Base-by-base conservation (phyloP, 2,113 vertebrate species). In the Prionailurus viverrinus region DNA sequence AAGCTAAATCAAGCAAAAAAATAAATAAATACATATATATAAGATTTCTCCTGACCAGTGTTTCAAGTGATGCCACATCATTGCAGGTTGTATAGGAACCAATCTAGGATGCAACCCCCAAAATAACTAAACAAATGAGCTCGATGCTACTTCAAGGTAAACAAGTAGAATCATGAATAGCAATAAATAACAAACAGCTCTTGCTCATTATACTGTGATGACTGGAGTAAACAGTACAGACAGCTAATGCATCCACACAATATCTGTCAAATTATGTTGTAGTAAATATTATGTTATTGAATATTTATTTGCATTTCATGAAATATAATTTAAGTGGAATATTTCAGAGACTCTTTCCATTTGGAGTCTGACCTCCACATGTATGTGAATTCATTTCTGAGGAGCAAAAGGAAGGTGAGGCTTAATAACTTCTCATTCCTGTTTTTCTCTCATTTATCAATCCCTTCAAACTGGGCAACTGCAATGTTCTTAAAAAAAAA, bases 361-460 rank as follows among this genome's bases (percentile, higher is more conserved):
- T 15, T n/a, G 39, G 25, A 36, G 2, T 58, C 39, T 86, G 2
- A 25, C 71, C 53, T 86, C 4, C 48, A 68, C 3, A 2, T 48
- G 39, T 1, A 53, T 4, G 4, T 61, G 83, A 48, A 61, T 11
- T 84, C 53, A n/a, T 36, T 23, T 76, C 45, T 39, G 51, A 33
- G 27, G 25, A 68, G 21, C 33, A 48, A 29, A 69, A 74, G 39
- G 65, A 66, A 92, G n/a, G n/a, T 41, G n/a, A 63, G 1, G 8
- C 80, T 68, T 71, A 90, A 68, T 61, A 86, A 78, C 15, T 48
- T 71, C 48, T 91, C 31, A 45, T 25, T 94, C 83, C 65, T 93
- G 15, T 33, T 89, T 94, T 94, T 79, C 45, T 93, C 86, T 88
- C n/a, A 55, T n/a, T 95, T 93, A 21, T 25, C 48, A 36, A n/a